These are phyloP conservation scores for Spatula clypeata DNA, from an alignment of 2,797 vertebrate genomes.

Conservation along the genomic window DNA sequence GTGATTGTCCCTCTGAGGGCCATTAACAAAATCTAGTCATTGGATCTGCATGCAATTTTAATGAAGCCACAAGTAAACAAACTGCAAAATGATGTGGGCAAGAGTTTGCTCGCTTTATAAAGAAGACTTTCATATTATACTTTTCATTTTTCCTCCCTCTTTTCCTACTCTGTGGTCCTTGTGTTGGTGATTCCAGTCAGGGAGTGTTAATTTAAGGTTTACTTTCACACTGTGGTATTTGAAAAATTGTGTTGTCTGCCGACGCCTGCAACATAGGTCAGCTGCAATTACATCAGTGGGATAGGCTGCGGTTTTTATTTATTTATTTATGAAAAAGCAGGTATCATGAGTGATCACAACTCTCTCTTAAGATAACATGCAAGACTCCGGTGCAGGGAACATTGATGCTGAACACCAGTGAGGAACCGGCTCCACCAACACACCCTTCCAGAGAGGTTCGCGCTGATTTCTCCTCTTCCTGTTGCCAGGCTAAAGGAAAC, in stretches of 20 bases:
- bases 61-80: constrained; percentile 81
- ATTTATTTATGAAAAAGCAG: neutral
- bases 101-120: constrained; percentile 46
- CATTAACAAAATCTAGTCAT: constrained; percentile 80
- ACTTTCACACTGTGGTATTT: neutral
- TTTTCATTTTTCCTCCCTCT: neutral
- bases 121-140: neutral
- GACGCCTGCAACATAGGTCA: neutral
- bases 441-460: neutral
- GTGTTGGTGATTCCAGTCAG: neutral
- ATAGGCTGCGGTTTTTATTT: neutral
- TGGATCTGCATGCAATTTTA: constrained; percentile 82
- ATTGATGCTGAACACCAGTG: fast-evolving
- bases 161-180: neutral
- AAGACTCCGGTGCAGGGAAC: neutral
- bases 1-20: constrained; percentile 78
- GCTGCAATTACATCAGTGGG: neutral
- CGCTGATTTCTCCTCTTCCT: neutral
- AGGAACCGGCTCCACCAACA: too few species aligned
- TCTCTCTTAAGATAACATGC: fast-evolving
- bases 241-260: neutral
- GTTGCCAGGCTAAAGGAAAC: fast-evolving
- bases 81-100: constrained; percentile 64
- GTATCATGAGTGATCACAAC: fast-evolving
- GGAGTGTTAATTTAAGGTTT: neutral